Conservation (phyloP, 1,140 invertebrate genomes). For the Leptoteleia sp. region DNA sequence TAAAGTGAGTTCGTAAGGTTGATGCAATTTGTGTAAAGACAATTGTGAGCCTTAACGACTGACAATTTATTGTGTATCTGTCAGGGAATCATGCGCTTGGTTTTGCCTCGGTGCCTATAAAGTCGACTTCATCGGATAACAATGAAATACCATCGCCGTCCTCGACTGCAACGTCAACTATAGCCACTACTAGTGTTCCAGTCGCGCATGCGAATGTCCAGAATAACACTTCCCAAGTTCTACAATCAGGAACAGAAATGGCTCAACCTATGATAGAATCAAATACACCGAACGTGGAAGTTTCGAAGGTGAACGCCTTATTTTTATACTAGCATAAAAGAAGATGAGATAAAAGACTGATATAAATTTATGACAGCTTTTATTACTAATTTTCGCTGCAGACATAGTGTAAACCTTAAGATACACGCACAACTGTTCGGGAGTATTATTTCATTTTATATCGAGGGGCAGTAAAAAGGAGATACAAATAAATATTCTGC, state of each 20-base stretch:
- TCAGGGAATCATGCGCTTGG: constrained; percentile 70
- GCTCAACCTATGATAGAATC: constrained; percentile 39
- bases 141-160: constrained; percentile 45
- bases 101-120: constrained; percentile 66
- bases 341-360: constrained; percentile 32
- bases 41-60: constrained; percentile 17
- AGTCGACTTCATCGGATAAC: constrained; percentile 55
- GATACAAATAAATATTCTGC: not conserved
- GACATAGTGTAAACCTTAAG: constrained; percentile 26
- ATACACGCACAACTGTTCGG: not conserved
- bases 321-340: constrained; percentile 45
- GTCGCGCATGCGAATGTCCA: constrained; percentile 28
- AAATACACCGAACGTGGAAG: constrained; percentile 9
- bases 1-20: no score
- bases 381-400: constrained; percentile 41
- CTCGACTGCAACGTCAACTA: constrained; percentile 21
- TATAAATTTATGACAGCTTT: constrained; percentile 36
- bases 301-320: constrained; percentile 30
- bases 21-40: not conserved
- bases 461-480: not conserved
- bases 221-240: constrained; percentile 36
- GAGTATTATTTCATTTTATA: constrained; percentile 14
- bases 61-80: constrained; percentile 18
- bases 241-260: constrained; percentile 38
- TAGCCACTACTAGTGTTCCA: constrained; percentile 19